Conservation (phyloP, 2,888 invertebrate species). For the Bombylius major region DNA sequence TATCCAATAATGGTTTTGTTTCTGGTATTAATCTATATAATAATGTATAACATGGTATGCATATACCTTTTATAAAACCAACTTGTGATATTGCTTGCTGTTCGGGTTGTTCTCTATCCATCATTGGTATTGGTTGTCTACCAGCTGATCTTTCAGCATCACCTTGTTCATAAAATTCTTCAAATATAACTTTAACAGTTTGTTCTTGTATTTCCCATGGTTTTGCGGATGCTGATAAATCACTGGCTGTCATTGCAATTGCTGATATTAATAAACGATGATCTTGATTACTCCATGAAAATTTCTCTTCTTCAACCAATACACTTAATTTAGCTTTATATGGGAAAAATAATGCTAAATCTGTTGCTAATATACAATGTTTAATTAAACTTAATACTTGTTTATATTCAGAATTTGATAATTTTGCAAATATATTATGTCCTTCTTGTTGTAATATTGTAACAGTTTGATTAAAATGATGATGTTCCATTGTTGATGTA, state of each 20-base stretch:
- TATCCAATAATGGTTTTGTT: slow-evolving; percentile 54
- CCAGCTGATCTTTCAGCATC: slow-evolving; percentile 59
- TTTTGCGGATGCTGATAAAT: slow-evolving; percentile 71
- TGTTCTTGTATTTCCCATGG: slow-evolving; percentile 72
- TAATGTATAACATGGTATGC: slow-evolving; percentile 65
- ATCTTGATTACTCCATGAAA: slow-evolving; percentile 50
- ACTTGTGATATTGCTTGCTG: slow-evolving; percentile 67
- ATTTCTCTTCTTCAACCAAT: slow-evolving; percentile 41
- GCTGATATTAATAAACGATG: slow-evolving; percentile 62
- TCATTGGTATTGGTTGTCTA: slow-evolving; percentile 63
- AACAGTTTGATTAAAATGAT: slow-evolving; percentile 80
- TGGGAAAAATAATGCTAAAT: slow-evolving; percentile 67
- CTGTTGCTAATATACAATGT: slow-evolving; percentile 76
- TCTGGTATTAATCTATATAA: slow-evolving; percentile 54
- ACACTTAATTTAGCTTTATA: slow-evolving; percentile 51
- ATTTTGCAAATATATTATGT: slow-evolving; percentile 69
- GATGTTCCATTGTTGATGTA: slow-evolving; percentile 77
- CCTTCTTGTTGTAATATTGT: slow-evolving; percentile 75
- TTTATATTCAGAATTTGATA: slow-evolving; percentile 60
- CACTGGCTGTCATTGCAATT: slow-evolving; percentile 72
- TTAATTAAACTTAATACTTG: slow-evolving; percentile 61
- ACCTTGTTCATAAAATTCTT: slow-evolving; percentile 69
- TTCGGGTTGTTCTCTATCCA: slow-evolving; percentile 60
- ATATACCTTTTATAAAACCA: slow-evolving; percentile 67
- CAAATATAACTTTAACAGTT: slow-evolving; percentile 68